Conservation (phyloP, 2,797 vertebrate genomes). For the Pampus argenteus region DNA sequence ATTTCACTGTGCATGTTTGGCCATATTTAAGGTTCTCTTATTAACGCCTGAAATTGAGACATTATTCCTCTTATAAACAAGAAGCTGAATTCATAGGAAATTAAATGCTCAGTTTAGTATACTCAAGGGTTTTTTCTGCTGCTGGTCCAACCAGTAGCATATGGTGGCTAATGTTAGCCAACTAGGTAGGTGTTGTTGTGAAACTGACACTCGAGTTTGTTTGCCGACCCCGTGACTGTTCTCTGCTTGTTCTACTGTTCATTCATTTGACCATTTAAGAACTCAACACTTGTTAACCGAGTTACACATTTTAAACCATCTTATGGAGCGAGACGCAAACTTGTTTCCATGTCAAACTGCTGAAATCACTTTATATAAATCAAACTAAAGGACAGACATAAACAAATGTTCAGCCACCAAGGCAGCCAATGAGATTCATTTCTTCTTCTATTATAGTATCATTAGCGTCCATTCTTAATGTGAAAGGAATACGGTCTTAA, state of each 20-base stretch:
- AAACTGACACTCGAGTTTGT: background rate
- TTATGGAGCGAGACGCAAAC: background rate
- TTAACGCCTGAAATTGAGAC: background rate
- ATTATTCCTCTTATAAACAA: too few relatives aligned
- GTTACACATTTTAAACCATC: too few relatives aligned
- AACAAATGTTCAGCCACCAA: background rate
- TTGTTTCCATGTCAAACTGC: background rate
- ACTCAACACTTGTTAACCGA: too few relatives aligned
- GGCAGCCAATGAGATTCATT: conserved; percentile 1
- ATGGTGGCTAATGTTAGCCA: background rate
- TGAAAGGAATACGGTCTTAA: background rate
- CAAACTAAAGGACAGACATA: background rate
- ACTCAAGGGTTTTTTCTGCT: background rate
- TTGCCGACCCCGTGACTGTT: background rate
- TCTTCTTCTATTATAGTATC: background rate
- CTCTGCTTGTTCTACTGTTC: background rate
- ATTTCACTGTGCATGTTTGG: too few relatives aligned
- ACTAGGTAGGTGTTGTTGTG: background rate
- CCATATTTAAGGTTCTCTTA: background rate
- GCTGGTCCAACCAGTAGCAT: background rate
- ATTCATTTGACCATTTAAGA: too few relatives aligned
- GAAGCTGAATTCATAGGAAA: too few relatives aligned
- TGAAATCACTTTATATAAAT: background rate
- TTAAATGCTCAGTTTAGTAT: too few relatives aligned
- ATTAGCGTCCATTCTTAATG: background rate